Evolutionary conservation across 2,113 vertebrate species (phyloP).

Genomic region (Prionailurus viverrinus): DNA sequence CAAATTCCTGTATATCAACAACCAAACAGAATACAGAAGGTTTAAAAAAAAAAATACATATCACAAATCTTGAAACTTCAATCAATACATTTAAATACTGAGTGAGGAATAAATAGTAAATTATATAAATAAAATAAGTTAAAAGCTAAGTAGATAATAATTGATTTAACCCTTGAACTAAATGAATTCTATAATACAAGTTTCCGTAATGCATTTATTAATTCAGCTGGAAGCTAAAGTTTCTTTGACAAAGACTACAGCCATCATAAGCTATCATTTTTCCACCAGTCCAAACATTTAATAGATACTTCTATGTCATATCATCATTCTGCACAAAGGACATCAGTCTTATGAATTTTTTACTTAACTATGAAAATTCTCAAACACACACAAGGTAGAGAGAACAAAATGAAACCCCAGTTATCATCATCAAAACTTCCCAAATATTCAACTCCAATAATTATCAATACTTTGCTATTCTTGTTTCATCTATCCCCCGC

Average conservation of each 20-base stretch:
- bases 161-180: neutral
- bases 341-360: neutral
- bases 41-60: neutral
- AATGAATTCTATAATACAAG: neutral
- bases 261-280: constrained; percentile 1
- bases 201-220: neutral
- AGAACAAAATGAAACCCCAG: neutral
- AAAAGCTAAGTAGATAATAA: neutral
- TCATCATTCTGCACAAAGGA: neutral
- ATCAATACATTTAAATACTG: neutral
- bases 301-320: neutral
- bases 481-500: neutral
- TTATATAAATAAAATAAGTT: neutral
- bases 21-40: neutral
- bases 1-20: constrained; percentile 25
- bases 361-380: constrained; percentile 39
- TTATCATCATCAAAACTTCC: neutral
- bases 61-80: neutral
- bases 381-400: neutral
- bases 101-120: neutral
- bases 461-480: neutral
- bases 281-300: neutral
- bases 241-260: neutral
- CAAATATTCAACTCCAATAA: neutral
- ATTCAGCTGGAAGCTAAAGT: neutral